Base-by-base conservation (phyloP, 2,113 vertebrate genomes). In the Nansenia antarctica region DNA sequence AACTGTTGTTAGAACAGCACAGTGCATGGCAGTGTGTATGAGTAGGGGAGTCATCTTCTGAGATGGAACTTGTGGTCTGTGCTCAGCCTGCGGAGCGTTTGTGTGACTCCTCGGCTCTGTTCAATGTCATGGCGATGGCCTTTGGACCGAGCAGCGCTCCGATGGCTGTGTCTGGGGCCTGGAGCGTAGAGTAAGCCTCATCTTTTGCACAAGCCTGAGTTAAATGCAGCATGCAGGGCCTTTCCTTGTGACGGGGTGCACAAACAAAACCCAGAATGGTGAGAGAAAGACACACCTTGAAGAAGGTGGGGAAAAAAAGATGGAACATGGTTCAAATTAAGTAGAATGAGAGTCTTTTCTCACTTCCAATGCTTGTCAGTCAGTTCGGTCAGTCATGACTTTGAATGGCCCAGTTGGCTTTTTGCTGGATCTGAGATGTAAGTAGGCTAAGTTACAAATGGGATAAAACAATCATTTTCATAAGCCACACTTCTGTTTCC, bases 171-270 rank as follows among this genome's bases (percentile, higher is more conserved):
- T 71, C 42, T 72, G 55, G 26, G 2, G n/a, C 24, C 15, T 37
- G 26, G 45, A 54, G 39, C 26, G 7, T 45, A 31, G 7, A 65
- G 54, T 24, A 62, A 47, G 53, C 66, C 53, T 67, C 26, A 1
- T 74, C 62, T 66, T n/a, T 69, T 57, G 58, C n/a, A n/a, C 58
- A 71, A 73, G 81, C 85, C 84, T 86, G 79, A 87, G 86, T 79
- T 76, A 69, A 67, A 87, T 87, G 88, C 88, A 88, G 86, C 86
- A 89, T 87, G 85, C 85, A 84, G 85, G 85, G 87, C 82, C 70
- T 77, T 76, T 72, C 27, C 57, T 74, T 68, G 49, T 64, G 70
- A 67, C 49, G 14, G 30, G 47, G 45, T 3, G 47, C 59, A 72
- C 65, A 65, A 69, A 76, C 35, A 52, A 70, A 45, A 18, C 37